A percentile compares a stretch with the other conserved stretches of the same genome.
phyloP scores from a whole-genome alignment of 35 echinoderm and acorn worm genomes.

The Anneissia japonica region DNA sequence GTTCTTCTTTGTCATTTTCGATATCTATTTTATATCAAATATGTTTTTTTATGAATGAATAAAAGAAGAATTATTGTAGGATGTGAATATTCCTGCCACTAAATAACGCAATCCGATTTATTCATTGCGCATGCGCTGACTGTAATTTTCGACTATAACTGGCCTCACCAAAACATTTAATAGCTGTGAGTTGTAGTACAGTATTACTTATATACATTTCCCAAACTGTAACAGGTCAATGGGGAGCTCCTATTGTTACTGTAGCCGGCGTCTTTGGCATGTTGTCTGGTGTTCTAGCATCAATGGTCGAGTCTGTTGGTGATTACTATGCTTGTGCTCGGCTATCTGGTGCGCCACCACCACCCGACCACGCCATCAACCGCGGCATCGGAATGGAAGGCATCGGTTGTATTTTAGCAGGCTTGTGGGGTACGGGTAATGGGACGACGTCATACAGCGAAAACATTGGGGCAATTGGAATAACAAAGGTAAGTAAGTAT shows the following conservation, averaged over 20 bases:
- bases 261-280: constrained; percentile 45
- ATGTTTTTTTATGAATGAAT: too few species aligned
- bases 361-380: constrained; percentile 36
- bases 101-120: too few species aligned
- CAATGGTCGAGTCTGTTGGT: constrained; percentile 48
- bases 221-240: background rate
- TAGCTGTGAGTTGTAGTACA: too few species aligned
- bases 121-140: too few species aligned
- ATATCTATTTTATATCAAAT: too few species aligned
- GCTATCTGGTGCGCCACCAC: constrained; percentile 35
- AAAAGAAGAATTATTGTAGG: too few species aligned
- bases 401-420: constrained; percentile 28
- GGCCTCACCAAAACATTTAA: too few species aligned
- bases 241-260: constrained; percentile 28
- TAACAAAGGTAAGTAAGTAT: constrained; percentile 47
- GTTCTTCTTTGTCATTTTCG: too few species aligned
- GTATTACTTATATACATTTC: too few species aligned
- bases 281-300: constrained; percentile 37
- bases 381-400: constrained; percentile 51
- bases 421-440: constrained; percentile 32
- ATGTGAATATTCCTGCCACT: too few species aligned
- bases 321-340: constrained; percentile 54
- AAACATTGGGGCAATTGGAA: constrained; percentile 42
- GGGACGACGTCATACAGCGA: constrained; percentile 54
- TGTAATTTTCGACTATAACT: too few species aligned